phyloP scores from a whole-genome alignment of 2,113 vertebrate genomes.

The Strigops habroptila region DNA sequence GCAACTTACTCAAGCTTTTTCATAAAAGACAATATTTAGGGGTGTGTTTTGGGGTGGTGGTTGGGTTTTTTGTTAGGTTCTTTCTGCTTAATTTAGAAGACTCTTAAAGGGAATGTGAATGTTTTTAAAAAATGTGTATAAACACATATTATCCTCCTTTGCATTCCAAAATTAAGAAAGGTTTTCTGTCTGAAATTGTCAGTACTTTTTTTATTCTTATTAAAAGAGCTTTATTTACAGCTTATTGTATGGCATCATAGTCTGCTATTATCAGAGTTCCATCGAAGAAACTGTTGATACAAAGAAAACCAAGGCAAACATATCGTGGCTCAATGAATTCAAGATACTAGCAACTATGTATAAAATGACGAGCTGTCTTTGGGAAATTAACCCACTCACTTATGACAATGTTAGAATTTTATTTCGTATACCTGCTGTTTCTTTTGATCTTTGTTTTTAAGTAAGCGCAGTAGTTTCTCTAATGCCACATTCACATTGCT shows the following conservation, averaged over 20 bases:
- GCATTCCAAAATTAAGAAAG: background rate
- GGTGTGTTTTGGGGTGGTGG: background rate
- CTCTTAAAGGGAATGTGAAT: background rate
- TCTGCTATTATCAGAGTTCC: background rate
- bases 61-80: background rate
- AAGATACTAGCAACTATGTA: background rate
- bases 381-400: background rate
- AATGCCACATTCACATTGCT: background rate
- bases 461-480: background rate
- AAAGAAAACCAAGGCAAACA: background rate
- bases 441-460: background rate
- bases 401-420: background rate
- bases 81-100: background rate
- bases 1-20: background rate
- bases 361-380: background rate
- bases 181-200: background rate
- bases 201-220: background rate
- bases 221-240: background rate
- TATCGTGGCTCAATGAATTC: background rate
- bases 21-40: background rate
- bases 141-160: background rate
- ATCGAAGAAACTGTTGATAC: background rate
- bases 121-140: background rate
- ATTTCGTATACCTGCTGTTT: background rate
- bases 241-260: background rate